These are phyloP conservation scores for Mesocentrotus franciscanus DNA, from an alignment of 53 echinoderm and acorn worm genomes.

Conservation along the genomic window DNA sequence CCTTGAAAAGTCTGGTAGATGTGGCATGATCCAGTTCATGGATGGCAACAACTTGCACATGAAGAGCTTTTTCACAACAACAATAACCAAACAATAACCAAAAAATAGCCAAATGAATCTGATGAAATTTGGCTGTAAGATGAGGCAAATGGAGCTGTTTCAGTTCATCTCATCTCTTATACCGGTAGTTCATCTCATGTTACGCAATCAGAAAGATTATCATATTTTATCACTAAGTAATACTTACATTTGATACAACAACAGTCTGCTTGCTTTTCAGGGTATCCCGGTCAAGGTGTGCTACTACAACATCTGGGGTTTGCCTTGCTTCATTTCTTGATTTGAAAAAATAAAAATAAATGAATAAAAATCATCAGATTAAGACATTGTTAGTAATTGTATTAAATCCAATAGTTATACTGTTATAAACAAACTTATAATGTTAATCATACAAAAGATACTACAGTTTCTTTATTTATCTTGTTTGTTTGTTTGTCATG, in stretches of 20 bases:
- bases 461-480: neutral
- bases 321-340: constrained; percentile 80
- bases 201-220: neutral
- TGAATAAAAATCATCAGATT: neutral
- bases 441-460: neutral
- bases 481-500: too few relatives aligned
- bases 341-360: constrained; percentile 4
- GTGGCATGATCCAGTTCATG: neutral
- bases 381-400: neutral
- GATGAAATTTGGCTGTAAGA: neutral
- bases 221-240: neutral
- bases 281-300: constrained; percentile 74
- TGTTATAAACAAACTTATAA: neutral
- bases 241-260: constrained; percentile 82
- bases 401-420: neutral
- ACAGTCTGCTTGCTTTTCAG: constrained; percentile 80
- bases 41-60: neutral
- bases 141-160: too few relatives aligned
- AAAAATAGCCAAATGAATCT: neutral
- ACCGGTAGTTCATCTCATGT: neutral
- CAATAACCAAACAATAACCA: neutral
- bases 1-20: neutral
- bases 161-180: too few relatives aligned
- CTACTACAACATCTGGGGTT: constrained; percentile 88
- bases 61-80: neutral